Evolutionary conservation across 2,113 vertebrate species (phyloP).

Genomic region (Urocolius indicus): DNA sequence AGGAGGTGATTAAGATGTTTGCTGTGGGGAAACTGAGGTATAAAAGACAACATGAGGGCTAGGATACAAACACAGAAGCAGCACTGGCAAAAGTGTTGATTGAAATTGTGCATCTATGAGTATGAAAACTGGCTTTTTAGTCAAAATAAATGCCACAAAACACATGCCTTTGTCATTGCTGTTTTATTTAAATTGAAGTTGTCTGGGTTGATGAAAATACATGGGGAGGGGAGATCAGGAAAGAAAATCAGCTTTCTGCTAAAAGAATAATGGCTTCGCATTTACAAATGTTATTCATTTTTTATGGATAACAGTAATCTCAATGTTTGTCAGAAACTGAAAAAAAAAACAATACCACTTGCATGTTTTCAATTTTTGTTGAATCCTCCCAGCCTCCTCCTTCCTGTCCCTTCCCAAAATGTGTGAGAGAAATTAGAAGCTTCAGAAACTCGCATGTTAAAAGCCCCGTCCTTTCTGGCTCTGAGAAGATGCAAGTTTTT

Average conservation of each 20-base stretch:
- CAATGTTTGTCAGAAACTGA: background rate
- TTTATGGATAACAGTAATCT: background rate
- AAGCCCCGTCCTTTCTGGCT: background rate
- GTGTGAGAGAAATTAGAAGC: background rate
- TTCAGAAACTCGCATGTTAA: background rate
- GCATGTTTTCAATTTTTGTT: background rate
- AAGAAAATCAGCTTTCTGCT: background rate
- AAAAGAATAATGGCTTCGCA: background rate
- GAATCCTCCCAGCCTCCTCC: background rate
- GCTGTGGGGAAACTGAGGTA: background rate
- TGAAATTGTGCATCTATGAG: background rate
- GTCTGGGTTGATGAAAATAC: background rate
- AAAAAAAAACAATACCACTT: background rate
- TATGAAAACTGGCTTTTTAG: background rate
- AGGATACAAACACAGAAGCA: background rate
- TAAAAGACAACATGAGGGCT: background rate
- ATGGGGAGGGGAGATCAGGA: background rate
- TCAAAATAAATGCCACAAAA: background rate
- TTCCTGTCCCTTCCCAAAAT: background rate
- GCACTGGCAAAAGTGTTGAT: background rate
- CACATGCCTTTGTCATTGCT: background rate
- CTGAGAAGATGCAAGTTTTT: background rate
- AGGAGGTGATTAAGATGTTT: background rate
- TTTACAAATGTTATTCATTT: background rate
- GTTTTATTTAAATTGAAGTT: background rate